A percentile compares a stretch with the other conserved stretches of the same genome.
Conservation (phyloP, 2,113 vertebrate genomes). For the Salvelinus alpinus region DNA sequence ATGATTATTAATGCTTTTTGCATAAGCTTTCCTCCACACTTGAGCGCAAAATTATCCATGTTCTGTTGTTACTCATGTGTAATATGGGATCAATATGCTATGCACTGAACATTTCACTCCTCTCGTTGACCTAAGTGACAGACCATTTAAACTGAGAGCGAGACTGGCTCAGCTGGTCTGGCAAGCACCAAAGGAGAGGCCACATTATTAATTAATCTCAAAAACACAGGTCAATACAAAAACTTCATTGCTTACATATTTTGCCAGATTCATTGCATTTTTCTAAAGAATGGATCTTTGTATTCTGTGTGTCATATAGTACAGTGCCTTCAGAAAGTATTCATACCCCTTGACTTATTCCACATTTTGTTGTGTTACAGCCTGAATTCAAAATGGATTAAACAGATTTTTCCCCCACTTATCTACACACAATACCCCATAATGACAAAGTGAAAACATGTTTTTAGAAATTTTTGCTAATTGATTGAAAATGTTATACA, state of each 20-base stretch:
- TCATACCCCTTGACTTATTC: too few species aligned
- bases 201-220: slow-evolving; percentile 70
- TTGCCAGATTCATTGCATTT: slow-evolving; percentile 16
- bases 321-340: too few species aligned
- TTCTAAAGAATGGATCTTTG: slow-evolving; percentile 12
- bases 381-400: too few species aligned
- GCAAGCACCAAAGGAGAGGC: slow-evolving; percentile 49
- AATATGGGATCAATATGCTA: slow-evolving; percentile 65
- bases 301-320: not conserved
- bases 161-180: slow-evolving; percentile 52
- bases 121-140: slow-evolving; percentile 67
- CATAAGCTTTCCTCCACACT: slow-evolving; percentile 42
- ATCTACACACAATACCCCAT: too few species aligned
- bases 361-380: too few species aligned
- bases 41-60: slow-evolving; percentile 48
- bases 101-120: slow-evolving; percentile 62
- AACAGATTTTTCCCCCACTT: too few species aligned
- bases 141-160: slow-evolving; percentile 64
- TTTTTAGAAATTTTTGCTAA: too few species aligned
- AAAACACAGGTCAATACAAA: slow-evolving; percentile 64
- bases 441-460: too few species aligned
- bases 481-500: not conserved
- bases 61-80: slow-evolving; percentile 50
- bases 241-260: slow-evolving; percentile 49
- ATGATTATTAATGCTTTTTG: slow-evolving; percentile 55